Percentiles rank a stretch among this genome's conserved stretches.
Evolutionary conservation across 2,113 vertebrate genomes (phyloP).

Genomic region (Maccullochella peelii): DNA sequence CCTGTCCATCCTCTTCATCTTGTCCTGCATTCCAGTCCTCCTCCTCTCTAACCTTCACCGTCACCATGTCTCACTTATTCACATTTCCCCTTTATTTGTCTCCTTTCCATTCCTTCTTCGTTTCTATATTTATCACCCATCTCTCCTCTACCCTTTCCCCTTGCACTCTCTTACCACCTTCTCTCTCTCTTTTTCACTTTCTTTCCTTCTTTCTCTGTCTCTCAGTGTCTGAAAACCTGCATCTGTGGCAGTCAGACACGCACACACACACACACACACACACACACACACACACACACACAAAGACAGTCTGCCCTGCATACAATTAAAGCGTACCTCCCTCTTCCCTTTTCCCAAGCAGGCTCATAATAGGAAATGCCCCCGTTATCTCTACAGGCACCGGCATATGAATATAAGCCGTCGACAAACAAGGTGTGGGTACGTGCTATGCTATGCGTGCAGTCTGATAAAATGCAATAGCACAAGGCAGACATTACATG

Average conservation of each 20-base stretch:
- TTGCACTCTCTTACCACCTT: not conserved
- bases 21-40: not conserved
- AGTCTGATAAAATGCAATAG: slow-evolving; percentile 39
- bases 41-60: slow-evolving; percentile 4
- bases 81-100: slow-evolving; percentile 25
- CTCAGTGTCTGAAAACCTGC: not conserved
- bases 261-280: slow-evolving; percentile 37
- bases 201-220: not conserved
- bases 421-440: slow-evolving; percentile 70
- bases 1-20: slow-evolving; percentile 16
- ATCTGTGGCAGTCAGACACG: not conserved
- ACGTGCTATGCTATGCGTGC: slow-evolving; percentile 36
- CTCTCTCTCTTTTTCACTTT: not conserved
- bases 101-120: slow-evolving; percentile 50
- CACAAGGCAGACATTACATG: slow-evolving; percentile 5
- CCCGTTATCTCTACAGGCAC: slow-evolving; percentile 70
- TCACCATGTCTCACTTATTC: slow-evolving; percentile 4
- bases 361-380: slow-evolving; percentile 75
- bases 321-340: slow-evolving; percentile 69
- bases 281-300: slow-evolving; percentile 33
- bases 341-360: slow-evolving; percentile 73
- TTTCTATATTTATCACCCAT: slow-evolving; percentile 36
- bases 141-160: not conserved
- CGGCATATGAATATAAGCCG: slow-evolving; percentile 69
- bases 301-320: slow-evolving; percentile 43